Base-by-base conservation (phyloP, 2,113 vertebrate genomes). In the Larimichthys polyactis region DNA sequence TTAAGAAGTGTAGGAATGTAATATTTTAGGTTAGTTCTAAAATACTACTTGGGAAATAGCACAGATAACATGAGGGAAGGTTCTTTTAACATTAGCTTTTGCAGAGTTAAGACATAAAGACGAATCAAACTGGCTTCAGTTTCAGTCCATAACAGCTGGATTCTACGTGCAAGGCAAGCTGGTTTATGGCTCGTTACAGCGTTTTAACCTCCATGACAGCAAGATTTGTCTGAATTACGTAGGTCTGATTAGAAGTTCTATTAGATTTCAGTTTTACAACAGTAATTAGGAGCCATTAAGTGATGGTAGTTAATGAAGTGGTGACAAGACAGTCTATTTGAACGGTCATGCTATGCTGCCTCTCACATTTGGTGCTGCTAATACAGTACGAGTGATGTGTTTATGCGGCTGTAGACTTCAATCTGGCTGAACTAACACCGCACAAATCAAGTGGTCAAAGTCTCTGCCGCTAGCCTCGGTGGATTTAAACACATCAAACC, bases 301-400 rank as follows among this genome's bases (percentile, higher is more conserved):
- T 15, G 57, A 60, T 32, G 11, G 52, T 58, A 48, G 62, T 46
- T 70, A 86, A 84, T 79, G 67, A 82, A 65, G 59, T n/a, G 46
- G 29, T 63, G 57, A 52, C 48, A 48, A 81, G 58, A 79, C 67
- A 40, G 15, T 77, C 6, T 27, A 5, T 60, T 62, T 68, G 32
- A 32, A 51, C n/a, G 17, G 62, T 52, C 66, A 70, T 19, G 55
- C 48, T 72, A 4, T n/a, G 20, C 12, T 19, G 57, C 43, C 20
- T 43, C 62, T 81, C 11, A 43, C 3, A 71, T 71, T 71, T 52
- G 54, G 4, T 36, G 24, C 27, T 52, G 51, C 32, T 49, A 52
- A 64, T 46, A 36, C 36, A 8, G 36, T 36, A 36, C 36, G 32
- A 79, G 44, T 46, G 58, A 66, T 71, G 19, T 48, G 36, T 73